Percentiles rank a stretch among this genome's conserved stretches.
These are phyloP conservation scores for Ploceus nigricollis DNA, from an alignment of 2,113 vertebrate genomes.

Conservation along the genomic window DNA sequence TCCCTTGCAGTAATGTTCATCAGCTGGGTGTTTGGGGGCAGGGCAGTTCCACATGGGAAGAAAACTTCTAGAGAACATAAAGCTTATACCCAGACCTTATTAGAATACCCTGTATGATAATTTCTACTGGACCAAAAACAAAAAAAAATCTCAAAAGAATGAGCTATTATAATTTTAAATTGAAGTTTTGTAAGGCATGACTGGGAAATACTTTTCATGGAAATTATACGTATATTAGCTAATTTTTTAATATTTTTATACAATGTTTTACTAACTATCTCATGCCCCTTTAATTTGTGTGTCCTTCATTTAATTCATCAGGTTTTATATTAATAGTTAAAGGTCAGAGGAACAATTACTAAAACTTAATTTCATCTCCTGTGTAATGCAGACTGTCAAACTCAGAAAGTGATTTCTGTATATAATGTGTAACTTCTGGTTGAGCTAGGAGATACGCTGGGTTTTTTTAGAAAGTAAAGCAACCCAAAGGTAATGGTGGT, in stretches of 20 bases:
- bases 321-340: background rate
- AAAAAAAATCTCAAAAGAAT: background rate
- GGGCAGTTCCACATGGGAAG: background rate
- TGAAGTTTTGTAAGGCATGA: background rate
- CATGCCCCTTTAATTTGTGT: background rate
- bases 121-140: background rate
- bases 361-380: background rate
- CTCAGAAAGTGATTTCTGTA: background rate
- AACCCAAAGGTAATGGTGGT: background rate
- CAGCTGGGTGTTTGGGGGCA: background rate
- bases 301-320: background rate
- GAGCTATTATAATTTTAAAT: background rate
- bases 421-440: background rate
- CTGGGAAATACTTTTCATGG: background rate
- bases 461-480: background rate
- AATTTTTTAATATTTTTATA: background rate
- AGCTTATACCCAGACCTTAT: background rate
- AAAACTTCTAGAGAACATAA: background rate
- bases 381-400: background rate
- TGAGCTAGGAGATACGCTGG: fast-evolving
- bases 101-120: background rate
- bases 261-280: background rate
- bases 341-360: background rate
- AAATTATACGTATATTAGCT: background rate
- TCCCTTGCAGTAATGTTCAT: background rate